Percentiles rank a stretch among this genome's conserved stretches.
phyloP scores from a whole-genome alignment of 2,888 invertebrate species.

The Drosophila neotestacea region DNA sequence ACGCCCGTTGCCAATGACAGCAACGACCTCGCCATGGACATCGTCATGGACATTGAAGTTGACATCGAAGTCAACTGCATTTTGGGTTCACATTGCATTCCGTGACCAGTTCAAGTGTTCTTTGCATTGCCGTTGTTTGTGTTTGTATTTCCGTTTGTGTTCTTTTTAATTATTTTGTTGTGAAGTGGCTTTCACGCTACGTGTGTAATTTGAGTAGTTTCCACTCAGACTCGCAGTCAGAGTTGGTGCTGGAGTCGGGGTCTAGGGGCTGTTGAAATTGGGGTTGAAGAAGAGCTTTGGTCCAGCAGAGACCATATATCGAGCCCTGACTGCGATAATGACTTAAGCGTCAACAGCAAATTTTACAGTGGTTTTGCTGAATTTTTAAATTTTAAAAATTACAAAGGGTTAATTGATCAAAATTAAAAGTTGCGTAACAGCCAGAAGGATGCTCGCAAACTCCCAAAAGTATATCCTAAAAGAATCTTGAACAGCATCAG shows the following conservation, averaged over 20 bases:
- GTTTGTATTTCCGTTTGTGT: slow-evolving; percentile 15
- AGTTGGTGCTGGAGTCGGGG: neutral
- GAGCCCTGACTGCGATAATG: neutral
- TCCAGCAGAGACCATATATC: neutral
- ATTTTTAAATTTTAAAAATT: too few species aligned
- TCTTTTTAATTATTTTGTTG: slow-evolving; percentile 72
- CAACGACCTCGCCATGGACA: slow-evolving; percentile 17
- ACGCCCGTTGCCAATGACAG: slow-evolving; percentile 46
- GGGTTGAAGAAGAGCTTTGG: neutral
- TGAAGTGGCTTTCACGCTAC: slow-evolving; percentile 48
- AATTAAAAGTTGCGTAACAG: too few species aligned
- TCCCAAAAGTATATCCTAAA: too few species aligned
- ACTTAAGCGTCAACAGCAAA: neutral
- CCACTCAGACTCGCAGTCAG: neutral
- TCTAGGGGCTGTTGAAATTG: neutral
- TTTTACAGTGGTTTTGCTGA: neutral
- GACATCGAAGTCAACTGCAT: slow-evolving; percentile 37
- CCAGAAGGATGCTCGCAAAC: too few species aligned
- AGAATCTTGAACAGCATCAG: too few species aligned
- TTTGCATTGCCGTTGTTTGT: slow-evolving; percentile 34
- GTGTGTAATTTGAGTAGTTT: slow-evolving; percentile 35
- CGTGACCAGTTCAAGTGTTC: slow-evolving; percentile 50
- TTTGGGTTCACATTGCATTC: slow-evolving; percentile 39
- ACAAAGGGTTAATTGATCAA: too few species aligned
- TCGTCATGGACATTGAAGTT: slow-evolving; percentile 19